Evolutionary conservation across 2,113 vertebrate species (phyloP), one percentile per base, ranked within the genome.

Genomic region (Nematolebias whitei): DNA sequence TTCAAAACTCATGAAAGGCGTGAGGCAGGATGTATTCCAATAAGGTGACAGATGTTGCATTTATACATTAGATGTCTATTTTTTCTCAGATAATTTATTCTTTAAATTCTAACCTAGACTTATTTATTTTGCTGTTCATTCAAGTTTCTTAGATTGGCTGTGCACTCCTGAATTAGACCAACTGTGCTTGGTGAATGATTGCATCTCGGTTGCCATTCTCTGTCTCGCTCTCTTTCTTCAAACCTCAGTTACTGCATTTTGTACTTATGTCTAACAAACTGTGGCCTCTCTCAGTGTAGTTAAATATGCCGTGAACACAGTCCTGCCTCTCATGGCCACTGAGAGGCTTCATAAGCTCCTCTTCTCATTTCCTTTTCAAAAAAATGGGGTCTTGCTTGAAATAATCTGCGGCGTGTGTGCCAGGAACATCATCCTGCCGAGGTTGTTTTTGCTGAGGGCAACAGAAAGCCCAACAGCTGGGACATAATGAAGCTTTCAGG

Each of bases 401-500:
- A 69, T 72, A 68, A 68, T 82, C 71, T 44, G 66, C 59, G 22
- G 43, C 8, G 7, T 62, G 62, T 74, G 71, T 87, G 83, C 86
- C 86, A 80, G 79, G 53, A 86, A 79, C 85, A 66, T 84, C 85
- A 79, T 84, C 79, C 78, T 83, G 80, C 76, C 71, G 43, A 61
- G 82, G 74, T 66, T 82, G 82, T 88, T 87, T 81, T 88, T 67
- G 88, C 89, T 90, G 85, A 87, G 76, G 83, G 90, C 89, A 89
- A 91, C 83, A 89, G 85, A 76, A 57, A 88, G 84, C 76, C 87
- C 87, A 90, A 88, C 89, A 91, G 87, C 90, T 91, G 90, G 87
- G 78, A 90, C 85, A 91, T 91, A 91, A 92, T 92, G 90, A 90
- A 90, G 88, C 89, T 89, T 83, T 85, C 77, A 92, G 90, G 88